Conservation (phyloP, 1,140 invertebrate species). For the Theocolax elegans region DNA sequence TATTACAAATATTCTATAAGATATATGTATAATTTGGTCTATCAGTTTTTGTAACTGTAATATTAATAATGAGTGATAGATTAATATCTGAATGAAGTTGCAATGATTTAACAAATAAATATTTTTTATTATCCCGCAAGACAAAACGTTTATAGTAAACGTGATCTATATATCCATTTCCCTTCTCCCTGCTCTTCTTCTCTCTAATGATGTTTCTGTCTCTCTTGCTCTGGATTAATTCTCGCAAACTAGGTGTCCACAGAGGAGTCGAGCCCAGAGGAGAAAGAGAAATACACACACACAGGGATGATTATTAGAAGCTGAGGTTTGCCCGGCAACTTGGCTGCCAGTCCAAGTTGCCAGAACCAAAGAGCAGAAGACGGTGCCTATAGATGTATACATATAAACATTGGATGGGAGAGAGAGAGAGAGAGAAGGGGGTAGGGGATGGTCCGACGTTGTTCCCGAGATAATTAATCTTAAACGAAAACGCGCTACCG, state of each 20-base stretch:
- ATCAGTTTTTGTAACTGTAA: too few species aligned
- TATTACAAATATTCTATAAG: too few species aligned
- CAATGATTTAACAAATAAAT: too few species aligned
- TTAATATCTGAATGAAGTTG: too few species aligned
- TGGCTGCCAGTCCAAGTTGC: slow-evolving; percentile 47
- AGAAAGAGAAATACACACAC: background rate
- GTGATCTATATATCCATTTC: background rate
- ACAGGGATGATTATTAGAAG: slow-evolving; percentile 57
- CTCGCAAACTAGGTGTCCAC: background rate
- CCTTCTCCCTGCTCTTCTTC: background rate
- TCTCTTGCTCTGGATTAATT: slow-evolving; percentile 18
- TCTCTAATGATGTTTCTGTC: slow-evolving; percentile 21
- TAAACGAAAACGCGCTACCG: slow-evolving; percentile 49
- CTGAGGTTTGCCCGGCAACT: slow-evolving; percentile 55
- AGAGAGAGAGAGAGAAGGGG: slow-evolving; percentile 4
- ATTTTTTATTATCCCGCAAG: too few species aligned
- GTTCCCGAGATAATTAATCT: slow-evolving; percentile 63
- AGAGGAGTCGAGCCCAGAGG: background rate
- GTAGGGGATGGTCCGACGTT: slow-evolving; percentile 32
- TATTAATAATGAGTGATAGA: too few species aligned
- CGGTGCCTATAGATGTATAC: background rate
- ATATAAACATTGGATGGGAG: background rate
- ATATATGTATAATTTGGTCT: too few species aligned
- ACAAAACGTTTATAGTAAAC: too few species aligned
- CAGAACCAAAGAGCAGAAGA: background rate